These are phyloP conservation scores for Mungos mungo DNA, from an alignment of 2,113 vertebrate species.

Conservation along the genomic window DNA sequence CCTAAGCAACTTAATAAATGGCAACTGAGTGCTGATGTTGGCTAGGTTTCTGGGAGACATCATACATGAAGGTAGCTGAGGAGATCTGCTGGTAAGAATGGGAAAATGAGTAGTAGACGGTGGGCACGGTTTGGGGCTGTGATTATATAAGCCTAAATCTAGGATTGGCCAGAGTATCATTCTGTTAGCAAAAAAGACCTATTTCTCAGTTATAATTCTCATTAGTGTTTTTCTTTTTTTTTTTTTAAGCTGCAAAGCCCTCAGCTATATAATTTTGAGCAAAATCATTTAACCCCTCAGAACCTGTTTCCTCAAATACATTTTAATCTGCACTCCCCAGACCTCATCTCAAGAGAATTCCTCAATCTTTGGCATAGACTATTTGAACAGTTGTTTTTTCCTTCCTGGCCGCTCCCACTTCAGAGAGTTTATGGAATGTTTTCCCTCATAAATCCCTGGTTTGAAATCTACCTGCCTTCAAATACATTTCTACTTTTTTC, in stretches of 20 bases:
- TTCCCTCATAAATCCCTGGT: not conserved
- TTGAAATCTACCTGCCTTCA: not conserved
- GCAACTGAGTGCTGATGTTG: not conserved
- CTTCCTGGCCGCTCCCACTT: too few species aligned
- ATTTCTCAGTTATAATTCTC: not conserved
- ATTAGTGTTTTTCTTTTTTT: not conserved
- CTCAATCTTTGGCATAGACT: not conserved
- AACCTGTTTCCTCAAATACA: not conserved
- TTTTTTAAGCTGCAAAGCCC: not conserved
- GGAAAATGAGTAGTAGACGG: not conserved
- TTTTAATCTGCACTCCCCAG: not conserved
- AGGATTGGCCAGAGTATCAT: not conserved
- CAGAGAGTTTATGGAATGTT: not conserved
- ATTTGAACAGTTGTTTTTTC: not conserved
- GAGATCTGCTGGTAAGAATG: not conserved
- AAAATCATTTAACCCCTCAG: not conserved
- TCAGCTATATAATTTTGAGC: not conserved
- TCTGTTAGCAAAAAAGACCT: not conserved
- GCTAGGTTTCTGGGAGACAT: not conserved
- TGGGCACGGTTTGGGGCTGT: not conserved
- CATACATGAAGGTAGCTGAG: not conserved
- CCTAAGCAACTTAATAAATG: not conserved
- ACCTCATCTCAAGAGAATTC: not conserved
- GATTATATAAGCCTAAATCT: not conserved
- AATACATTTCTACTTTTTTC: not conserved